These are phyloP conservation scores for Boloria euphrosyne DNA, from an alignment of 2,888 invertebrate species.

Conservation along the genomic window DNA sequence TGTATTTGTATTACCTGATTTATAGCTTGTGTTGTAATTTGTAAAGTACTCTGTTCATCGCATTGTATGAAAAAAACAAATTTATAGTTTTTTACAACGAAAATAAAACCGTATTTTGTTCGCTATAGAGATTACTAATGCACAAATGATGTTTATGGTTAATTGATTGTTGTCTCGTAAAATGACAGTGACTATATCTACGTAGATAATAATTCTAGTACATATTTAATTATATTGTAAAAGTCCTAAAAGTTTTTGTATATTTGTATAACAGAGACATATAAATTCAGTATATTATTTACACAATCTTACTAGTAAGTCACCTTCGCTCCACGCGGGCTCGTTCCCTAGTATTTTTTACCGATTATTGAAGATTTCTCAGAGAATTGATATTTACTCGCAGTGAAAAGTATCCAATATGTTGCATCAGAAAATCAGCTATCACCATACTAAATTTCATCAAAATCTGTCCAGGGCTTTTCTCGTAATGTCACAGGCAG, in stretches of 20 bases:
- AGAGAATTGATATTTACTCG: too few relatives aligned
- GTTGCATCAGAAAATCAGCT: too few relatives aligned
- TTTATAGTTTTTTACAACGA: constrained; percentile 21
- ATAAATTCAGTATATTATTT: constrained; percentile 4
- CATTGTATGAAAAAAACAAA: constrained; percentile 23
- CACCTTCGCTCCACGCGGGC: not conserved
- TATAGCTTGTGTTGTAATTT: constrained; percentile 8
- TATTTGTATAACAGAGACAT: constrained; percentile 6
- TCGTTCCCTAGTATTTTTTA: too few relatives aligned
- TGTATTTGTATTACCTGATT: too few relatives aligned
- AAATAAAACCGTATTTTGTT: constrained; percentile 13
- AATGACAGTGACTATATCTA: constrained; percentile 14
- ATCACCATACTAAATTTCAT: too few relatives aligned
- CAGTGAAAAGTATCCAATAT: too few relatives aligned
- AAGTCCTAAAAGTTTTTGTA: constrained; percentile 10
- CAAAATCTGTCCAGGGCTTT: too few relatives aligned
- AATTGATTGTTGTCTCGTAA: constrained; percentile 12
- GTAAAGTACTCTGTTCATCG: constrained; percentile 8
- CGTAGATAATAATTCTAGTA: too few relatives aligned
- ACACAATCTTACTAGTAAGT: not conserved
- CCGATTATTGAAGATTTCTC: too few relatives aligned
- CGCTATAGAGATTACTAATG: not conserved
- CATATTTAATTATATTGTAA: too few relatives aligned
- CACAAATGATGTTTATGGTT: not conserved
- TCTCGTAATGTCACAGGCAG: too few relatives aligned